A percentile compares a stretch with the other conserved stretches of the same genome.
These are phyloP conservation scores for Caenorhabditis briggsae DNA, from an alignment of 1,140 invertebrate species.

Conservation along the genomic window DNA sequence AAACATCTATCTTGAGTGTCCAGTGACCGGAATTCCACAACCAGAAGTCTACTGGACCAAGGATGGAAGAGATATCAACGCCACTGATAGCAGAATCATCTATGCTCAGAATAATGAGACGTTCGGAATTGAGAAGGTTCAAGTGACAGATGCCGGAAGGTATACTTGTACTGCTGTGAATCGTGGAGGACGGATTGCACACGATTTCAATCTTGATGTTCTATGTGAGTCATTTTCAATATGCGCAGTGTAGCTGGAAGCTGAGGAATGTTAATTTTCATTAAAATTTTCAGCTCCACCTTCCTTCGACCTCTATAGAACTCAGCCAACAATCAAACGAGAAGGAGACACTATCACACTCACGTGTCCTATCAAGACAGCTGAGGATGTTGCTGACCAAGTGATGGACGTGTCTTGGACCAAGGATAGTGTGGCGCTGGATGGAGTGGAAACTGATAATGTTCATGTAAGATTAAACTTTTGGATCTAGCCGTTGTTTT, in stretches of 20 bases:
- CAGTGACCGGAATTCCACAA: constrained; percentile 76
- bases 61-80: constrained; percentile 76
- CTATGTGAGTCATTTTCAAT: constrained; percentile 64
- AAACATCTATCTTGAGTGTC: constrained; percentile 80
- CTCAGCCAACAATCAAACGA: constrained; percentile 62
- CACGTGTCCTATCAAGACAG: constrained; percentile 68
- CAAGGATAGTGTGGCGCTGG: constrained; percentile 74
- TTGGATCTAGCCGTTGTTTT: no score
- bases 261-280: not conserved
- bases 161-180: constrained; percentile 75
- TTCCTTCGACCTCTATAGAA: constrained; percentile 66
- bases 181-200: constrained; percentile 66
- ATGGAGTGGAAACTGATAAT: constrained; percentile 55
- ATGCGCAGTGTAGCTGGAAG: no score
- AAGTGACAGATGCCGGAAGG: constrained; percentile 65
- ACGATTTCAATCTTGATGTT: constrained; percentile 74
- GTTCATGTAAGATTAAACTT: not conserved
- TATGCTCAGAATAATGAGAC: constrained; percentile 74
- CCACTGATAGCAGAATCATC: constrained; percentile 57
- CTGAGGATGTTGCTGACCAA: constrained; percentile 39
- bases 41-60: constrained; percentile 78
- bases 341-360: constrained; percentile 72
- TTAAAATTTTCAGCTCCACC: constrained; percentile 69
- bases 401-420: constrained; percentile 71
- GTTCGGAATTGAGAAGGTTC: constrained; percentile 69